Evolutionary conservation across 2,113 vertebrate species (phyloP).

Genomic region (Montifringilla adamsi): DNA sequence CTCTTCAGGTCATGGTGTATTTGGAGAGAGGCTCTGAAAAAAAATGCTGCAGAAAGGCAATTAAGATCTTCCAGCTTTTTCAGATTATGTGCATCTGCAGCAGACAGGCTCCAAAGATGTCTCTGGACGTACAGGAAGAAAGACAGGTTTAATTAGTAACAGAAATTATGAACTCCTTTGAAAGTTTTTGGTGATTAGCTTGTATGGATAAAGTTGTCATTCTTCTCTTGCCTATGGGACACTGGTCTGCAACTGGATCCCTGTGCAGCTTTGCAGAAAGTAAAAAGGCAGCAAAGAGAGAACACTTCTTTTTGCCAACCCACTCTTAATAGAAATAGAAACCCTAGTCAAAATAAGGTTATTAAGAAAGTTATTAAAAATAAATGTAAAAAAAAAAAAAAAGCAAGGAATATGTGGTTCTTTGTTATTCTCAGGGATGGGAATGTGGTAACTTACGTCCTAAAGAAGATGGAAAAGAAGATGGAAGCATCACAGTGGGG

Average conservation of each 20-base stretch:
- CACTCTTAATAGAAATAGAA: not conserved
- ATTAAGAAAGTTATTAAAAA: not conserved
- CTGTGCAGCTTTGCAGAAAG: not conserved
- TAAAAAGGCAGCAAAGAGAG: not conserved
- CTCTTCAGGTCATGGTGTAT: fast-evolving
- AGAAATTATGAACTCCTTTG: not conserved
- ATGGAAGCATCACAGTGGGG: not conserved
- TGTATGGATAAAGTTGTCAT: not conserved
- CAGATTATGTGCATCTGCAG: not conserved
- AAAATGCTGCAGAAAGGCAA: not conserved
- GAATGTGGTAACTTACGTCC: not conserved
- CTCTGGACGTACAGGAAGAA: not conserved
- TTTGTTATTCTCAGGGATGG: not conserved
- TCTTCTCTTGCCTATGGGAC: not conserved
- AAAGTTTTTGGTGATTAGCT: not conserved
- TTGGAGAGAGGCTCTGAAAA: not conserved
- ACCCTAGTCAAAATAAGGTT: not conserved
- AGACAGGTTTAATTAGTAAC: not conserved
- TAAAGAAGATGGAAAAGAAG: no score
- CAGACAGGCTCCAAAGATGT: not conserved
- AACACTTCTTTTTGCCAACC: not conserved
- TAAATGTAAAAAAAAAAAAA: not conserved
- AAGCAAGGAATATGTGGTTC: not conserved
- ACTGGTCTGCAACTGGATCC: not conserved
- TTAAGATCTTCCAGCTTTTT: not conserved